Evolutionary conservation across 2,888 invertebrate genomes (phyloP).

Genomic region (Brachyptera risi): DNA sequence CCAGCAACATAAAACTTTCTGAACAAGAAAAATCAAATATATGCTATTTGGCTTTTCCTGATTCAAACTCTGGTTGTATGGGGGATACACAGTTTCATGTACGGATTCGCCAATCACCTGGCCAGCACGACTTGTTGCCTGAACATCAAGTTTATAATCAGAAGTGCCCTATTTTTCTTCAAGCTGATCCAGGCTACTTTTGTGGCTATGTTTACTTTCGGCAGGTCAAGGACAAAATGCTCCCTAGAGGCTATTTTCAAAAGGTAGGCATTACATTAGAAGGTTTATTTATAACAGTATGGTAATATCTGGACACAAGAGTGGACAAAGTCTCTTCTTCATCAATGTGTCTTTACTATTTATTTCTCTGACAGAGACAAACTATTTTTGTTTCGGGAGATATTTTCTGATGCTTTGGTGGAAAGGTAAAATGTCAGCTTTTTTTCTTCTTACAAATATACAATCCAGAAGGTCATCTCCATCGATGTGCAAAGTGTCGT

Average conservation of each 20-base stretch:
- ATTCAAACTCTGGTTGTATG: constrained; percentile 98
- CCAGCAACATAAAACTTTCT: constrained; percentile 68
- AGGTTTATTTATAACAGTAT: too few relatives aligned
- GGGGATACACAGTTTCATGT: constrained; percentile 98
- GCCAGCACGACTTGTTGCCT: constrained; percentile 49
- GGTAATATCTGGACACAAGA: too few relatives aligned
- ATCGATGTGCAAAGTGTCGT: too few relatives aligned
- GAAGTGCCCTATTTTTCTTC: constrained; percentile 69
- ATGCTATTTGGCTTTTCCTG: constrained; percentile 97
- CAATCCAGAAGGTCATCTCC: too few relatives aligned
- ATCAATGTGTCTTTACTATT: too few relatives aligned
- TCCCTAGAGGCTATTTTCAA: constrained; percentile 97
- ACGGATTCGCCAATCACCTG: constrained; percentile 69
- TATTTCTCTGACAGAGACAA: too few relatives aligned
- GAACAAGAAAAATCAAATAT: constrained; percentile 90
- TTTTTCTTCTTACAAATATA: too few relatives aligned
- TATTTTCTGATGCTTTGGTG: too few relatives aligned
- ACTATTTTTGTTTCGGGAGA: too few relatives aligned
- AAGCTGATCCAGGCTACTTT: constrained; percentile 81
- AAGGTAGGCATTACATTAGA: constrained; percentile 60
- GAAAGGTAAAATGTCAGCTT: too few relatives aligned
- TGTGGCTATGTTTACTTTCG: constrained; percentile 99
- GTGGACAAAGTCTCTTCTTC: too few relatives aligned
- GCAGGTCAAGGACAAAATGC: constrained; percentile 86
- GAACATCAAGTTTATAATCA: constrained; percentile 68